phyloP scores from a whole-genome alignment of 2,888 invertebrate species.

The Rhyacophila evoluta region DNA sequence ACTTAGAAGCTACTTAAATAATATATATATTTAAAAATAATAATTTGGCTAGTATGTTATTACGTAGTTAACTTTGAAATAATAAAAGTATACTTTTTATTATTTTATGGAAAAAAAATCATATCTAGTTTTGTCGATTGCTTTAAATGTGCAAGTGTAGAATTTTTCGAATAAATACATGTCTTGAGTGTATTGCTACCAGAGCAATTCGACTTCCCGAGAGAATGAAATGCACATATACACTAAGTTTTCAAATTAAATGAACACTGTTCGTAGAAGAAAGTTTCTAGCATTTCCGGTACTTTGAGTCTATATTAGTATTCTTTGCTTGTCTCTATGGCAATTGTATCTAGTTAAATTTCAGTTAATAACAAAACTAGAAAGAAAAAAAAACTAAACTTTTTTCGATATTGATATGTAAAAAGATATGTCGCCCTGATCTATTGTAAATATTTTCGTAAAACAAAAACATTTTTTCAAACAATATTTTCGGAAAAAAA shows the following conservation, averaged over 20 bases:
- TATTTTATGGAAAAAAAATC: no score
- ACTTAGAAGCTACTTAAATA: no score
- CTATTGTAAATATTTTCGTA: no score
- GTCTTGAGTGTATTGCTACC: neutral
- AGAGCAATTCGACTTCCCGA: neutral
- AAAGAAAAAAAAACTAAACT: neutral
- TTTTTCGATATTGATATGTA: no score
- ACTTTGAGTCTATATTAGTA: conserved; percentile 31
- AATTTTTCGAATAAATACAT: neutral
- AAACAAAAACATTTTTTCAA: no score
- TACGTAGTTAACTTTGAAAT: no score
- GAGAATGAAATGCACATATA: conserved; percentile 19
- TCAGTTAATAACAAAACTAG: neutral
- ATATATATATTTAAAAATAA: no score
- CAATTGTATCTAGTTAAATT: neutral
- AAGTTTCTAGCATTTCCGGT: conserved; percentile 33
- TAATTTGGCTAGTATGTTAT: no score
- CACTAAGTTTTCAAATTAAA: conserved; percentile 36
- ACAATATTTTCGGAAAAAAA: no score
- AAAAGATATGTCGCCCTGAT: no score
- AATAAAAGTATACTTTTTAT: no score
- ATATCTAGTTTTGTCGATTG: neutral
- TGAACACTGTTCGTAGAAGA: conserved; percentile 27
- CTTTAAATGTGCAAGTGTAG: no score
- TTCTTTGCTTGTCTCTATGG: conserved; percentile 15